Base-by-base conservation (phyloP, 35 echinoderm and acorn worm genomes). In the Amphiura filiformis region DNA sequence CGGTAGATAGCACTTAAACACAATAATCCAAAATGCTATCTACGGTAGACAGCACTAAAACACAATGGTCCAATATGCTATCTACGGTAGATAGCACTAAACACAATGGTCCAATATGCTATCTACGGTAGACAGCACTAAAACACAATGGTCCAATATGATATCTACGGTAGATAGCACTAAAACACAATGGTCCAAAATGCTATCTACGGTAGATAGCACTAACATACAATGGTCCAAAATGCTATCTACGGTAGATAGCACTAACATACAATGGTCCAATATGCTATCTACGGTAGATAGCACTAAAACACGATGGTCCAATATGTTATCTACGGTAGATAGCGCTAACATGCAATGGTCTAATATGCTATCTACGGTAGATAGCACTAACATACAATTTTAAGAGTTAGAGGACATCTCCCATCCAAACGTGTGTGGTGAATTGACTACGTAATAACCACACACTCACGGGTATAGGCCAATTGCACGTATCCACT, bases 291-390 rank as follows among this genome's bases (percentile, higher is more conserved):
- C 28, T 70, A 70, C 61, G 44, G 44, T 70, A n/a, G 2, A 70
- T 11, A 70, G 26, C 41, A 47, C 61, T 70, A 70, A 70, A 5
- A 70, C 28, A 26, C 26, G 3, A 70, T 70, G 61, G 61, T 70
- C 61, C 61, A 70, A 15, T 70, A 70, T 70, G 61, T n/a, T 70
- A 70, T 70, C 61, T 26, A 70, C n/a, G 61, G 61, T 26, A 70
- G 61, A 30, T 70, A 70, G 28, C 41, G 26, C 61, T 70, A 70
- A 70, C 9, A 70, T n/a, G 3, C 61, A n/a, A 70, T 70, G 61
- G 61, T 70, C 61, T 23, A 70, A 70, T 70, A 70, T 70, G 61
- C 28, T 15, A 30, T 70, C 28, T 70, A 70, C 61, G 44, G 44
- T 70, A n/a, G 2, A 70, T 11, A 70, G n/a, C n/a, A n/a, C n/a